Base-by-base conservation (phyloP, 2,113 vertebrate genomes). In the Hippopotamus amphibius region DNA sequence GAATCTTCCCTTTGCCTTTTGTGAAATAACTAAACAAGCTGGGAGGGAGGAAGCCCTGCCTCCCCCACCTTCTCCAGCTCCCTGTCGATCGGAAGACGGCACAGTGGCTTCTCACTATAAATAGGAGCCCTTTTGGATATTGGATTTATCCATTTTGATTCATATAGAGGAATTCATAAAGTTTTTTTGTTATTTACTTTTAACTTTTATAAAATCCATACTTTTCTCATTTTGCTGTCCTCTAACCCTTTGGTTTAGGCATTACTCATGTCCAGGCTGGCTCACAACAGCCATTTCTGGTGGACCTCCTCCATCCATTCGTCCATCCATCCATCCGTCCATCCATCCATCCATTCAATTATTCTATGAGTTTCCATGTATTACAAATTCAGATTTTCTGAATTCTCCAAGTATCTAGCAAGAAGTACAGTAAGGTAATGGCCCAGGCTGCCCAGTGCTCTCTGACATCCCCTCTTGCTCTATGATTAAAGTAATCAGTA, bases 201-300 rank as follows among this genome's bases (percentile, higher is more conserved):
- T 30, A 68, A 74, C 14, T 71, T 90, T 82, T 69, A 69, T 69
- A n/a, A 92, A 90, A 61, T 68, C 33, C 9, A 37, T 79, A 63
- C 80, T 79, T 66, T 74, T 90, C 41, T 69, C 68, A 83, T 80
- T 85, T 57, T 93, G 86, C 65, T 93, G 59, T 59, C 59, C 17
- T 94, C 43, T 82, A 43, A 14, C 5, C 28, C 12, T 6, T 26
- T n/a, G 33, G 24, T 53, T 74, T 41, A 84, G 72, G 19, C 21
- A 50, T 46, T 53, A 17, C 19, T 90, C 13, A 63, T 14, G 19
- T 87, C 50, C 30, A 43, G 59, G 50, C 17, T 85, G 82, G 28
- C 41, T 80, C 57, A 50, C 19, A 16, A 22, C 9, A 88, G 86
- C 9, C 59, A 43, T 88, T 77, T 37, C 93, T 28, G 41, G 82